Evolutionary conservation across 2,888 invertebrate genomes (phyloP).

Genomic region (Leistus spinibarbis): DNA sequence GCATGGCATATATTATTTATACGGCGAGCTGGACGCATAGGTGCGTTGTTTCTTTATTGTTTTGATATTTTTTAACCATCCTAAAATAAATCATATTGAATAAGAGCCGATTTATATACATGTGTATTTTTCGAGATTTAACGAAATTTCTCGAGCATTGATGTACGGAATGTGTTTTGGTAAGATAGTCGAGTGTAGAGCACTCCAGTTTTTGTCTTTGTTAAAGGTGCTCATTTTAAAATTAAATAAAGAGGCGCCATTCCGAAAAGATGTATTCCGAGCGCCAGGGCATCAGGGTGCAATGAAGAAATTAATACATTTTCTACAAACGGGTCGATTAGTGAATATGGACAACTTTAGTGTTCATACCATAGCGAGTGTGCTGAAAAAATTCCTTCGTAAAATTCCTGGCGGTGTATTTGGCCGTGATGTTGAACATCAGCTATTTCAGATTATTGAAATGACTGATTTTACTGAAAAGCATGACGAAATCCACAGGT

Average conservation of each 20-base stretch:
- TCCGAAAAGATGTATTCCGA: constrained; percentile 91
- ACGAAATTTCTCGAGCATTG: too few species aligned
- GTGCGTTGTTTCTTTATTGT: too few species aligned
- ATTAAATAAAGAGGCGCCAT: constrained; percentile 92
- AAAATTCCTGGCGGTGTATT: constrained; percentile 97
- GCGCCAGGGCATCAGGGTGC: constrained; percentile 95
- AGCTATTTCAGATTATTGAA: constrained; percentile 87
- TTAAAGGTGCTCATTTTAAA: constrained; percentile 85
- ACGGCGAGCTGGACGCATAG: too few species aligned
- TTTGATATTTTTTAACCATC: too few species aligned
- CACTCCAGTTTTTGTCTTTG: constrained; percentile 42
- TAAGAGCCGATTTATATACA: too few species aligned
- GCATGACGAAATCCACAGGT: constrained; percentile 92
- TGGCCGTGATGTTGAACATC: constrained; percentile 88
- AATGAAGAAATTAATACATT: constrained; percentile 92
- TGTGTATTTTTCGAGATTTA: too few species aligned
- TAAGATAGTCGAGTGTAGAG: too few species aligned
- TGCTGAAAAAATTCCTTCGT: constrained; percentile 95
- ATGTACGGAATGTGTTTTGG: too few species aligned
- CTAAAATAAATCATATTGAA: too few species aligned
- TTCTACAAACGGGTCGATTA: constrained; percentile 85
- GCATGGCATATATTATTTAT: too few species aligned
- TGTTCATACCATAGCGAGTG: constrained; percentile 97
- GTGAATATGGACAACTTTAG: constrained; percentile 95
- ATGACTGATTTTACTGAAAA: constrained; percentile 82